Base-by-base conservation (phyloP, 2,888 invertebrate species). In the Stenotaenia linearis region DNA sequence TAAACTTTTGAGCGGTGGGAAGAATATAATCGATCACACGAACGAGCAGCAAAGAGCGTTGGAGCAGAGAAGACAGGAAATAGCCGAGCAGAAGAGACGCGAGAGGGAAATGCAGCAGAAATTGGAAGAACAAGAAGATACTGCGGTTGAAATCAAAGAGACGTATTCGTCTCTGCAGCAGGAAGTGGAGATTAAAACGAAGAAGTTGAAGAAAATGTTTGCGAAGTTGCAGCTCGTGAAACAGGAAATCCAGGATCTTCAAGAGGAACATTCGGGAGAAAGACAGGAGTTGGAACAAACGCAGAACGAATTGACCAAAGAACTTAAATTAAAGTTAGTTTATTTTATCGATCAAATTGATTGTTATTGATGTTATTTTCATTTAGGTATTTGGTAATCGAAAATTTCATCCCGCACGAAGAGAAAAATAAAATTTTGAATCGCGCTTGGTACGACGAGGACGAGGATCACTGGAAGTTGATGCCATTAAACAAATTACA, bases 131-230 rank as follows among this genome's bases (percentile, higher is more conserved):
- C 95, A 98, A 86, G 98, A 99, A 85, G 95, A 98, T 85, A 94
- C 93, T 18, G 94, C 96, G 15, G 89, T 93, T 77, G 97, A 95
- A 84, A 91, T 98, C 79, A 92, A 93, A 80, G 95, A 93, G 84
- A 97, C 96, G 0, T 98, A 95, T 85, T 91, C 94, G 9, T 94
- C 93, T 78, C 88, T 99, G 80, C 96, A 97, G 85, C 97, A 97
- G 86, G 98, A 98, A 87, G 97, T 98, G 1, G 98, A 99, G 85
- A 92, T 95, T 80, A 99, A 98, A 87, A 94, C 97, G 28, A 94
- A 93, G 84, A 96, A 97, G 86, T 87, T 98, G 79, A 95, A 96
- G 85, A 95, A 97, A 87, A 90, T 98, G 84, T 92, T 95, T 84
- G 90, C 91, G 18, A 96, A 96, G 87, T 90, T 94, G 85, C 90